Conservation (phyloP, 1,140 invertebrate species). For the Teleopsis dalmanni region DNA sequence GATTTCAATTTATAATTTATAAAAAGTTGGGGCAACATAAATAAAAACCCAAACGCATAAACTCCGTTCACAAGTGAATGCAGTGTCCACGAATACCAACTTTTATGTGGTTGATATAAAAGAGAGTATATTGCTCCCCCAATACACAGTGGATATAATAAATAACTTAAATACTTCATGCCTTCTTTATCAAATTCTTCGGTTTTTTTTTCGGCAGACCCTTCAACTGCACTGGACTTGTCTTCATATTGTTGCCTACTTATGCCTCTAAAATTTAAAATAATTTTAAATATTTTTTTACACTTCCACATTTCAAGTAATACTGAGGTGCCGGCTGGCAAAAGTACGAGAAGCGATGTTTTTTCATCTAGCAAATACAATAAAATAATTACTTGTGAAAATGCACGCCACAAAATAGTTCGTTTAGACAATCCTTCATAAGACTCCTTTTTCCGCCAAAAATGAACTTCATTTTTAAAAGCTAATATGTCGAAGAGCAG, state of each 20-base stretch:
- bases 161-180: constrained; percentile 83
- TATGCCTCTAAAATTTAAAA: constrained; percentile 44
- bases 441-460: constrained; percentile 78
- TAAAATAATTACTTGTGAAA: constrained; percentile 90
- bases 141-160: constrained; percentile 85
- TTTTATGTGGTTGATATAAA: constrained; percentile 86
- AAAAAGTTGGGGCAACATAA: constrained; percentile 97
- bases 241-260: constrained; percentile 24
- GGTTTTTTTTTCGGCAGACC: constrained; percentile 66
- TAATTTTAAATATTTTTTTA: constrained; percentile 79
- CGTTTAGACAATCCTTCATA: constrained; percentile 84
- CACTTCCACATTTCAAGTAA: constrained; percentile 86
- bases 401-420: constrained; percentile 85
- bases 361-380: constrained; percentile 89
- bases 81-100: constrained; percentile 96
- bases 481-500: constrained; percentile 93
- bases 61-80: constrained; percentile 93
- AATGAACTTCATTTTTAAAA: constrained; percentile 96
- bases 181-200: constrained; percentile 80
- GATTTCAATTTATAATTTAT: constrained; percentile 98
- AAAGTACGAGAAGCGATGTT: constrained; percentile 81
- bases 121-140: constrained; percentile 86
- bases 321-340: constrained; percentile 78
- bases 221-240: constrained; percentile 14
- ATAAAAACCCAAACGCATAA: constrained; percentile 96